phyloP scores from a whole-genome alignment of 1,140 invertebrate genomes.

The Pygmarrhopalites habei region DNA sequence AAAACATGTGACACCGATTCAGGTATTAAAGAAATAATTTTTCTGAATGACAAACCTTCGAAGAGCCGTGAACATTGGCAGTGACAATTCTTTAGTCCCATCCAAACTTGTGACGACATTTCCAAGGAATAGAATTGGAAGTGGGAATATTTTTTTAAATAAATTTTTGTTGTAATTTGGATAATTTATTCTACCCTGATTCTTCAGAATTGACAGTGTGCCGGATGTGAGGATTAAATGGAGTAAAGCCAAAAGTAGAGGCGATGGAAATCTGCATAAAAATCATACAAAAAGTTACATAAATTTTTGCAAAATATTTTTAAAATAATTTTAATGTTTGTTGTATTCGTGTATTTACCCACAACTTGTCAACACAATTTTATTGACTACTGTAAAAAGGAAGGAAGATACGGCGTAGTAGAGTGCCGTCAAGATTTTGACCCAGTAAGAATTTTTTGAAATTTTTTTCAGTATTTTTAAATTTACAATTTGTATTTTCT shows the following conservation, averaged over 20 bases:
- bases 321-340: not conserved
- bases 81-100: conserved; percentile 88
- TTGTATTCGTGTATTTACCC: not conserved
- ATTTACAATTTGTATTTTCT: too few relatives aligned
- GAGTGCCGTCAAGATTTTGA: not conserved
- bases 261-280: conserved; percentile 35
- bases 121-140: conserved; percentile 87
- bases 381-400: not conserved
- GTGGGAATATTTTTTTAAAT: conserved; percentile 57
- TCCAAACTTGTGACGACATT: conserved; percentile 90
- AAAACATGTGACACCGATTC: too few relatives aligned
- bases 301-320: not conserved
- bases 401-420: not conserved
- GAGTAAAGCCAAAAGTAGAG: conserved; percentile 31
- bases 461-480: too few relatives aligned
- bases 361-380: not conserved
- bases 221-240: conserved; percentile 83
- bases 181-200: conserved; percentile 65
- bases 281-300: not conserved
- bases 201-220: conserved; percentile 66
- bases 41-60: conserved; percentile 64
- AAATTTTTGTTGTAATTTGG: conserved; percentile 54
- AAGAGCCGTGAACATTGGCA: conserved; percentile 97
- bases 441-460: too few relatives aligned
- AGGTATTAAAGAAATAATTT: not conserved